A percentile compares a stretch with the other conserved stretches of the same genome.
Conservation (phyloP, 1,140 invertebrate species). For the Papilio polyxenes region DNA sequence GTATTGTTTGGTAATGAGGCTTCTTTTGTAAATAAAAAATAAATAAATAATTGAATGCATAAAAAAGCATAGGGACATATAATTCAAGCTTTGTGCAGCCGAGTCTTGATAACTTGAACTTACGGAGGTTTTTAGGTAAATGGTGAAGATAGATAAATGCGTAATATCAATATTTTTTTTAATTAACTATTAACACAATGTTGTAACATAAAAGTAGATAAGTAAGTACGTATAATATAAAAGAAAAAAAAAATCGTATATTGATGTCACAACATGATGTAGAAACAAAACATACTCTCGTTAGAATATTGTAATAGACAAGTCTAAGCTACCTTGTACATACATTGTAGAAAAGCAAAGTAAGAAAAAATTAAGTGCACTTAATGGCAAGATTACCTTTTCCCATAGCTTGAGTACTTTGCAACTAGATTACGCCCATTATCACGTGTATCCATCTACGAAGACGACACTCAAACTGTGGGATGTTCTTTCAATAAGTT, state of each 20-base stretch:
- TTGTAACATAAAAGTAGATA: no score
- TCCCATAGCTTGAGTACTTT: constrained; percentile 36
- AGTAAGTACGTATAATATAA: no score
- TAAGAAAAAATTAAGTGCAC: constrained; percentile 29
- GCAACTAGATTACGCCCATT: constrained; percentile 52
- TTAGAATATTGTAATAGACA: neutral
- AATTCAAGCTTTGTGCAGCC: neutral
- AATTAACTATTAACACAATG: no score
- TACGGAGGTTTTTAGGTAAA: no score
- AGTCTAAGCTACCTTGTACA: neutral
- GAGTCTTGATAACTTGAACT: no score
- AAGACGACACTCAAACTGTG: constrained; percentile 43
- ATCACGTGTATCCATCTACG: constrained; percentile 46
- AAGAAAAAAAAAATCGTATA: no score
- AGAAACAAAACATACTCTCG: neutral
- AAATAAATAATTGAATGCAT: neutral
- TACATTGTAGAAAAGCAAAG: neutral
- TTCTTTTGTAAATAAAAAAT: neutral
- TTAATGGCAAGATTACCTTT: constrained; percentile 26
- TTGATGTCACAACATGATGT: no score
- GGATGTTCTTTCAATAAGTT: neutral
- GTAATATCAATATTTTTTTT: no score
- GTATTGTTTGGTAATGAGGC: neutral
- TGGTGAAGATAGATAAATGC: no score
- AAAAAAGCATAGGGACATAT: neutral